A percentile compares a stretch with the other conserved stretches of the same genome.
Evolutionary conservation across 2,888 invertebrate genomes (phyloP).

Genomic region (Pegoplata infirma): DNA sequence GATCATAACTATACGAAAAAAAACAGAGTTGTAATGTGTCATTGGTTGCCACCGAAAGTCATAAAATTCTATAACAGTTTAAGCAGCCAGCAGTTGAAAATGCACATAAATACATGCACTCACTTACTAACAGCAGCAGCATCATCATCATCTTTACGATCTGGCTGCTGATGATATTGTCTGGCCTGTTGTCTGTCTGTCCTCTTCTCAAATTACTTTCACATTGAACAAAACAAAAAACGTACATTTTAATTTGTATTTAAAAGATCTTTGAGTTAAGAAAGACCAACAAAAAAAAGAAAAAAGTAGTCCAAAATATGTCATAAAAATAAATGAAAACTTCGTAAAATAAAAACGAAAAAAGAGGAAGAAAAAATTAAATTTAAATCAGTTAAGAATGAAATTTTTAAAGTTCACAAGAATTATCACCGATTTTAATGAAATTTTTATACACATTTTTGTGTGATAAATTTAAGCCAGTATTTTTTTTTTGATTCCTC

Average conservation of each 20-base stretch:
- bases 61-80: conserved; percentile 59
- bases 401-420: conserved; percentile 49
- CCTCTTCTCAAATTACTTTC: conserved; percentile 54
- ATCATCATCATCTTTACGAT: conserved; percentile 47
- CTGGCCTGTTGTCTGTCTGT: conserved; percentile 12
- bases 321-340: conserved; percentile 54
- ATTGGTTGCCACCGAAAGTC: conserved; percentile 60
- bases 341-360: conserved; percentile 38
- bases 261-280: background rate
- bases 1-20: conserved; percentile 29
- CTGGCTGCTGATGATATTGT: conserved; percentile 38
- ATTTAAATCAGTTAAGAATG: conserved; percentile 62
- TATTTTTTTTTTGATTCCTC: too few species aligned
- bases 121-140: conserved; percentile 36
- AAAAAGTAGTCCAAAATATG: conserved; percentile 43
- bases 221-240: conserved; percentile 14
- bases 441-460: conserved; percentile 39
- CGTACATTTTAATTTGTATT: conserved; percentile 39
- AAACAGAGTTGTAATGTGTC: conserved; percentile 58
- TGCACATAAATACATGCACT: conserved; percentile 13
- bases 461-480: conserved; percentile 53
- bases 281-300: too few species aligned
- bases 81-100: conserved; percentile 44
- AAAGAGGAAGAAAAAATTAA: conserved; percentile 50
- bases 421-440: conserved; percentile 55